Base-by-base conservation (phyloP, 2,113 vertebrate genomes). In the Rhinichthys klamathensis region DNA sequence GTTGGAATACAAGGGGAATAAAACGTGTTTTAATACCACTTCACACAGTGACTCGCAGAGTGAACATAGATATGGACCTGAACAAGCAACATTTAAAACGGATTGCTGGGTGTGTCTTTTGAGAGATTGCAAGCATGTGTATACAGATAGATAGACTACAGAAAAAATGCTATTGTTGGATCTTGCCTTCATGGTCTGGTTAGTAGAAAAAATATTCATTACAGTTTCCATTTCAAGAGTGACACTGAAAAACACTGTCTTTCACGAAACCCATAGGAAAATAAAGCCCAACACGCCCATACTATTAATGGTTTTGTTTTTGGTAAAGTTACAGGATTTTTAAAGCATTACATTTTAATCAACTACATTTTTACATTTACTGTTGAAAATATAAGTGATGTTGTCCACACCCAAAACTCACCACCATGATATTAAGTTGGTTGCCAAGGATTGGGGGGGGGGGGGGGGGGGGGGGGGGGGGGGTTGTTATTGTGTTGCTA, bases 1-100 rank as follows among this genome's bases (percentile, higher is more conserved):
- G 95, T 76, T 58, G 6, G 27, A 72, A 35, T n/a, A 76, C 25
- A 67, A 30, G 8, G 13, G 35, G 44, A 56, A 75, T 13, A 72
- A 74, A 3, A 18, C 58, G 18, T 23, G 63, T n/a, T 76, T 41
- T 85, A 49, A 88, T 5, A 73, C 12, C 75, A 11, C 4, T 2
- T 21, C 58, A 79, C 67, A 89, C 41, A 73, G 4, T 30, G 74
- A 25, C 38, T 23, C n/a, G 18, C 2, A 56, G 85, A 54, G 70
- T 25, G 56, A 12, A 30, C 54, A 79, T n/a, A 25, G 54, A 60
- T 60, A 7, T 8, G 32, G 12, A 38, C 51, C 38, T 3, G 21
- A 38, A 18, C 30, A 56, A 60, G 30, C 54, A 78, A 32, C 10
- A n/a, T 78, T 32, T 77, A 30, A 56, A 30, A 35, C 10, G 2